These are phyloP conservation scores for Drosophila parabipectinata DNA, from an alignment of 1,140 invertebrate species.

Conservation along the genomic window DNA sequence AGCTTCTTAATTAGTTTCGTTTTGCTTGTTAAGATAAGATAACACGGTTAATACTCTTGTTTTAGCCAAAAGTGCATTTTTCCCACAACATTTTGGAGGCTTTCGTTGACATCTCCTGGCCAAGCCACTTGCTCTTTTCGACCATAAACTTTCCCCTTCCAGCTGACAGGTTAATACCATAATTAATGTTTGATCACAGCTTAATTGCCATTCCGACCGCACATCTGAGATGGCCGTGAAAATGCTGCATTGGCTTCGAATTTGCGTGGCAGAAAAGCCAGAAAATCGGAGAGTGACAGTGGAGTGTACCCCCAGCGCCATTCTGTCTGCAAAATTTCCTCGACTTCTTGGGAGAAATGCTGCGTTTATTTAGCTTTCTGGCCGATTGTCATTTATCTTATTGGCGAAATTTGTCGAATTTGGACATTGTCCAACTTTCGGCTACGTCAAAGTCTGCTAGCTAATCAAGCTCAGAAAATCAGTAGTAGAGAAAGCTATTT, in stretches of 20 bases:
- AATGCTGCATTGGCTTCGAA: constrained; percentile 33
- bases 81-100: background rate
- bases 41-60: background rate
- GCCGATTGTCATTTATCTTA: too few relatives aligned
- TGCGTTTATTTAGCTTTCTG: constrained; percentile 12
- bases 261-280: constrained; percentile 38
- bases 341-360: constrained; percentile 27
- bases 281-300: constrained; percentile 7
- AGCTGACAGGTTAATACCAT: constrained; percentile 26
- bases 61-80: background rate
- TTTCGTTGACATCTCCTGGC: background rate
- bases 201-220: constrained; percentile 35
- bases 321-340: background rate
- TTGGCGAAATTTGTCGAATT: too few relatives aligned
- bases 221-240: constrained; percentile 41
- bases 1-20: background rate
- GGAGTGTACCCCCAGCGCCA: background rate
- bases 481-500: too few relatives aligned
- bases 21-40: background rate
- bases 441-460: constrained; percentile 4
- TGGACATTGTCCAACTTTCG: too few relatives aligned
- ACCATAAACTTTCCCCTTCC: constrained; percentile 35
- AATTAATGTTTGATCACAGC: constrained; percentile 39
- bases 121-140: background rate
- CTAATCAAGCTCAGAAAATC: too few relatives aligned